A percentile compares a stretch with the other conserved stretches of the same genome.
Conservation (phyloP, 2,113 vertebrate genomes). For the Equus quagga region DNA sequence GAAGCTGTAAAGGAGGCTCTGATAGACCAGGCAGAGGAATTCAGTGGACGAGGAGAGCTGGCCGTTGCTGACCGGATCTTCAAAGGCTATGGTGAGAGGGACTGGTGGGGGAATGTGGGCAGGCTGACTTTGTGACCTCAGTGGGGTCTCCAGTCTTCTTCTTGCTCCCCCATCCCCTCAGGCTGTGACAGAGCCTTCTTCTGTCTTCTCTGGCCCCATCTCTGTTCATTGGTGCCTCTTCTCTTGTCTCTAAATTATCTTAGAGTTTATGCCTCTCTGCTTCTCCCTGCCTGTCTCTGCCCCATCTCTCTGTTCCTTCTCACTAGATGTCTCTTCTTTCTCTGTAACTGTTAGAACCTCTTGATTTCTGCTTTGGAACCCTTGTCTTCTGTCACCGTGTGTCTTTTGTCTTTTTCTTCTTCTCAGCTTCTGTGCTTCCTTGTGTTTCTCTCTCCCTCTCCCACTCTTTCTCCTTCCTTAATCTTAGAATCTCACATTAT, state of each 20-base stretch:
- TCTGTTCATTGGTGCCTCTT: not conserved
- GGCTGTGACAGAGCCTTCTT: not conserved
- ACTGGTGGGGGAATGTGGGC: accelerated
- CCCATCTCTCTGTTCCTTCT: not conserved
- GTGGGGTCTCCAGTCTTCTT: not conserved
- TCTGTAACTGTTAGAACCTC: not conserved
- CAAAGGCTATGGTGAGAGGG: slow-evolving; percentile 75
- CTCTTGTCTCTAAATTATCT: not conserved
- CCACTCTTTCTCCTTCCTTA: not conserved
- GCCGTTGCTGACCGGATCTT: slow-evolving; percentile 63
- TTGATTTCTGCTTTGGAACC: too few species aligned
- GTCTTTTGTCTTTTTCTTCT: not conserved
- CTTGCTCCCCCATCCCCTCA: not conserved
- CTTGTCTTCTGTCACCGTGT: accelerated
- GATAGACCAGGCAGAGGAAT: slow-evolving; percentile 79
- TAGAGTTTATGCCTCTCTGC: not conserved
- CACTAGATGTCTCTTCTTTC: not conserved
- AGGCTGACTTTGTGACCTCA: accelerated
- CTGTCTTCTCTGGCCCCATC: not conserved
- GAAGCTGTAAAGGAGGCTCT: slow-evolving; percentile 77
- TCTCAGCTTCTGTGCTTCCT: not conserved
- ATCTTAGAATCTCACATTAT: not conserved
- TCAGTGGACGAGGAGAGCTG: slow-evolving; percentile 68
- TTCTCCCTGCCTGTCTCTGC: not conserved
- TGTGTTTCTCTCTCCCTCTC: not conserved